Conservation (phyloP, 2,888 invertebrate species). For the Cataglyphis rosenhaueri region DNA sequence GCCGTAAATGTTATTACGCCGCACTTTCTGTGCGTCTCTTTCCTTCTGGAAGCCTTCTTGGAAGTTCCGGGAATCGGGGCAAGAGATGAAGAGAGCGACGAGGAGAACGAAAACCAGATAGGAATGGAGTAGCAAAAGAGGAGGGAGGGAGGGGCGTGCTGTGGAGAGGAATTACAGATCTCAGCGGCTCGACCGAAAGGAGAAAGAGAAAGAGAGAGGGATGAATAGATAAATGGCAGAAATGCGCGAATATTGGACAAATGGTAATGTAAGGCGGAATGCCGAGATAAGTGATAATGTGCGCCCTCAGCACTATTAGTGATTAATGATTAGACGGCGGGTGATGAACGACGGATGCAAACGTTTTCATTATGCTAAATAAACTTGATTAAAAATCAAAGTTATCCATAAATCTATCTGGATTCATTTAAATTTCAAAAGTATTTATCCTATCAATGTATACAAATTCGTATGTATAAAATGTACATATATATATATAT, state of each 20-base stretch:
- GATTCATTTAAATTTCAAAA: not conserved
- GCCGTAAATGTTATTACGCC: conserved; percentile 57
- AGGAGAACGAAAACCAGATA: conserved; percentile 33
- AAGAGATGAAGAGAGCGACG: conserved; percentile 36
- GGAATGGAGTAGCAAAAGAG: conserved; percentile 28
- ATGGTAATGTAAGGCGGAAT: conserved; percentile 20
- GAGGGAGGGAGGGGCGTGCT: conserved; percentile 7
- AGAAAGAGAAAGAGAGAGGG: conserved; percentile 19
- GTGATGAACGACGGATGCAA: not conserved
- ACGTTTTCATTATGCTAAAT: conserved; percentile 13
- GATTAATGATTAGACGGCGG: conserved; percentile 30
- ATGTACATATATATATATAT: too few species aligned
- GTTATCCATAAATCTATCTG: not conserved
- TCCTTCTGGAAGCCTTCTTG: conserved; percentile 49
- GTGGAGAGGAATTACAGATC: conserved; percentile 32
- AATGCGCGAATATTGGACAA: conserved; percentile 39
- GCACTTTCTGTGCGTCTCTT: conserved; percentile 41
- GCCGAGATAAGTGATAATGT: conserved; percentile 28
- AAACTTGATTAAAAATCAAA: not conserved
- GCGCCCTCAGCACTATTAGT: conserved; percentile 4
- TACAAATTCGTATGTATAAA: not conserved
- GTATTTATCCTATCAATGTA: not conserved
- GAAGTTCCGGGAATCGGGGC: conserved; percentile 26
- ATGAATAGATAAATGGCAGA: conserved; percentile 34
- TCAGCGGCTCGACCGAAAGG: conserved; percentile 1